Evolutionary conservation across 2,113 vertebrate species (phyloP), one percentile per base, ranked within the genome.

Genomic region (Bubo bubo): DNA sequence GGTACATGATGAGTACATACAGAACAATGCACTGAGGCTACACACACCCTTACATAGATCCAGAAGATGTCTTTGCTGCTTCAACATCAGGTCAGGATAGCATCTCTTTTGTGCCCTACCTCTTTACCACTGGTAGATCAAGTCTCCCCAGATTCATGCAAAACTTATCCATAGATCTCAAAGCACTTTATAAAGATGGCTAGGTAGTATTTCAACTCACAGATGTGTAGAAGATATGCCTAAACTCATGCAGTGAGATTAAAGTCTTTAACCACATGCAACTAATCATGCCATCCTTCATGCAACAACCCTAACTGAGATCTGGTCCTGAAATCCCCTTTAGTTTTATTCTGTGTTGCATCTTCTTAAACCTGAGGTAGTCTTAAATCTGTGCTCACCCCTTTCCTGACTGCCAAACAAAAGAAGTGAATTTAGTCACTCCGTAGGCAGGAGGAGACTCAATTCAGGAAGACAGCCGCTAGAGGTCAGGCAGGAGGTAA

Each of bases 401-500:
- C 35, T 60, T 68, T 19, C 56, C 45, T 28, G 52, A 34, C 24
- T 35, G 74, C 12, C 63, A 72, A 47, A 43, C 2, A 1, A 4
- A n/a, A 34, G 37, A 26, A 28, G 11, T 16, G 32, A 47, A 71
- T 4, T 21, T 20, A 8, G 28, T 28, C 14, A 3, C 2, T 39
- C 23, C 1, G 6, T 22, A 17, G 0, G 1, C 37, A 30, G 59
- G 26, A 86, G 41, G n/a, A 72, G 27, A 12, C 12, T 83, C 80
- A 55, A 18, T 80, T 96, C 79, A 28, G 2, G 9, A 49, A 43
- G 14, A 34, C 3, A 91, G 49, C 95, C 95, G 86, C 95, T 94
- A 98, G 96, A 97, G 91, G 96, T 95, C 97, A 97, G 95, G 62
- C 88, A 23, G 82, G 67, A 85, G 63, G 58, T 41, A 73, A 83